Base-by-base conservation (phyloP, 2,113 vertebrate species). In the Ardeotis arabs region DNA sequence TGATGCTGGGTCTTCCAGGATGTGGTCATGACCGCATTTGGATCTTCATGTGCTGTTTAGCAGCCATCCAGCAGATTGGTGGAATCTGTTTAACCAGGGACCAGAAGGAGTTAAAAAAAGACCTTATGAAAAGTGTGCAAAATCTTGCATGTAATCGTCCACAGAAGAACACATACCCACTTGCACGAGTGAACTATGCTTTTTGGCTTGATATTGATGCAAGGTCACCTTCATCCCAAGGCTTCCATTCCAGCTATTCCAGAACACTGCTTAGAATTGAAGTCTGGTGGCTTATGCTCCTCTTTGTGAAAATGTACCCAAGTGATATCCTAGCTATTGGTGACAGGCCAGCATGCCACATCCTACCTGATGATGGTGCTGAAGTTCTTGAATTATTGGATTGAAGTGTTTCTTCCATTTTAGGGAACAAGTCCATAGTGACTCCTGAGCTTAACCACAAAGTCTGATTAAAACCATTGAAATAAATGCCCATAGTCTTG, bases 371-470 rank as follows among this genome's bases (percentile, higher is more conserved):
- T 84, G 50, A 79, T 4, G 8, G 29, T 92, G 67, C 44, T 85
- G 79, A 90, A 80, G 37, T 67, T 96, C 47, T 88, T 76, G 31
- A 85, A 10, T 53, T 68, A 68, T 15, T 50, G 77, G 63, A 60
- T 7, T 49, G n/a, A 66, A 80, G 21, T 4, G 5, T 84, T 92
- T 81, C 47, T 81, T 83, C 52, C 19, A 31, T n/a, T 47, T 80
- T 70, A 49, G 60, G 73, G 47, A 72, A 82, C 27, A 2, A 67
- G 24, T 72, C 41, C 45, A 6, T 35, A 66, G 41, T 62, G 55
- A 62, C 17, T 90, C 17, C 22, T 55, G 62, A 90, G 24, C 49
- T 79, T 84, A 37, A 44, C 70, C 7, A 59, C n/a, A 3, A 83
- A 88, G 35, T 79, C 29, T 28, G 28, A 58, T 88, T 77, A 41